Base-by-base conservation (phyloP, 2,888 invertebrate genomes). In the Pycnomerus fuliginosus region DNA sequence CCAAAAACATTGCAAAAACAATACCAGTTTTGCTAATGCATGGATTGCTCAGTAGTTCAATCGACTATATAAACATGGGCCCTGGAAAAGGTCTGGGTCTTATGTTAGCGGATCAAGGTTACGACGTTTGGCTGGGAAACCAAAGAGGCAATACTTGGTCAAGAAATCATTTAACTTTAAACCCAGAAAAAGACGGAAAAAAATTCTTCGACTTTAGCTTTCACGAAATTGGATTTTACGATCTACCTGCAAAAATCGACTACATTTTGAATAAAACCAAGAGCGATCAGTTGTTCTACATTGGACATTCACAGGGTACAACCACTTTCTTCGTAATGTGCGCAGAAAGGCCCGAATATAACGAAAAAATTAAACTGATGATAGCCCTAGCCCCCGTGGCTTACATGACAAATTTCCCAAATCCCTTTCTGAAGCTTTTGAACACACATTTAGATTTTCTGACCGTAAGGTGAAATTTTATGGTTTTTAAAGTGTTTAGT, bases 271-370 rank as follows among this genome's bases (percentile, higher is more conserved):
- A 67, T 0, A 38, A 53, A 1, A 85, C 89, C 0, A 76, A 77
- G 0, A 72, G 77, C 15, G 50, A 76, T 1, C 73, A 81, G 29
- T 57, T 93, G 0, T 83, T 84, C 56, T 91, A 89, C 63, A 71
- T 89, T 1, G 92, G 91, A 0, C 89, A 90, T 65, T 91, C 90
- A 0, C 82, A 83, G 67, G 91, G 90, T 1, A 81, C 83, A 0
- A 83, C 84, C 0, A 61, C 74, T 1, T 84, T 84, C 61, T 85
- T 79, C 60, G 82, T 84, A 0, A 77, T 85, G 80, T 74, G 74
- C n/a, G 77, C 82, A 1, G 73, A 80, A 36, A 69, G 73, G 11
- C 83, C 85, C 0, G 78, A 79, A 28, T 85, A 84, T 54, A 84
- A 84, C 60, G 60, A 71, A 0, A 85, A 84, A 66, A 76, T 87